Evolutionary conservation across 37 sponge, comb jelly and placozoan genomes (phyloP), one percentile per base, ranked within the genome.

Genomic region (Eunapius fragilis): DNA sequence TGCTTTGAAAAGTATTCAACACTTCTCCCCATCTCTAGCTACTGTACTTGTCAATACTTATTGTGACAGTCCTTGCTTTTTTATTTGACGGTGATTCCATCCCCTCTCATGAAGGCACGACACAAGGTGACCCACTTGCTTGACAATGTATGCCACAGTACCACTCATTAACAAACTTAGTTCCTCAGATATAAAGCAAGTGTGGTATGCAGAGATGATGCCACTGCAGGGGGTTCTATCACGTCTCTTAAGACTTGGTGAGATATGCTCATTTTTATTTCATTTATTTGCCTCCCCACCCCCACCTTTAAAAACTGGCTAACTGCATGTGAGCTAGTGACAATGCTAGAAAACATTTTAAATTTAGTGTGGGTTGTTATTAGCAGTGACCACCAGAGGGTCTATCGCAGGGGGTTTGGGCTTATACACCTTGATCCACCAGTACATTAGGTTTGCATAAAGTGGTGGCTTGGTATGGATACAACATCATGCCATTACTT

Each of bases 101-200:
- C 13, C 76, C 77, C 19, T 91, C 87, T 33, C 41, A 41, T 41
- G 92, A 86, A 69, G 86, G 91, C 24, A 83, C 73, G 25, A 88
- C 89, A 0, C 83, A 88, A 36, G 83, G 89, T 13, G 85, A 85
- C 27, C 91, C 91, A 23, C 49, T 90, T 49, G 91, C 86, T 9
- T 90, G 84, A 32, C 87, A 24, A 87, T 91, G 80, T 91, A 83
- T 41, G 92, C 87, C 37, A 19, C 86, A 11, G 86, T 41, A 41
- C 41, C 41, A 41, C 41, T 41, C 41, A 41, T 41, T 41, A 41
- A 41, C 41, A 9, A 3, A 41, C 41, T 41, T 41, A 41, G 41
- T 41, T 41, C 41, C 41, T 41, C 23, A 70, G n/a, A 27, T 22
- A 28, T 78, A 0, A 81, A 81, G 77, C 86, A 90, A 41, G 33